Evolutionary conservation across 1,140 invertebrate genomes (phyloP).

Genomic region (Drosophila lowei): DNA sequence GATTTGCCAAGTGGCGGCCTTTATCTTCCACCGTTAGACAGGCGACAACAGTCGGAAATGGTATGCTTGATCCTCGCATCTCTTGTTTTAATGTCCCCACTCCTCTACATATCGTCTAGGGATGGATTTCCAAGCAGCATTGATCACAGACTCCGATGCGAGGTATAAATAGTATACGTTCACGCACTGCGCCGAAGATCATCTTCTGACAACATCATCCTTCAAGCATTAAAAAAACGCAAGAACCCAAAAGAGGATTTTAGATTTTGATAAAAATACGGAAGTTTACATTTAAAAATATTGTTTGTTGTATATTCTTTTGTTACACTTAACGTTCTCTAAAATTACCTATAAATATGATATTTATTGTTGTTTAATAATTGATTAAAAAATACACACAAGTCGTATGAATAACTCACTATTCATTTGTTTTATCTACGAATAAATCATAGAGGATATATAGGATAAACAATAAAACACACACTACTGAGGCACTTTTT

Average conservation of each 20-base stretch:
- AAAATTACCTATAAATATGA: constrained; percentile 66
- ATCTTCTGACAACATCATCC: too few species aligned
- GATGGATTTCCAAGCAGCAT: too few species aligned
- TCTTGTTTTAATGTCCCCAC: too few species aligned
- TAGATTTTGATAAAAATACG: constrained; percentile 59
- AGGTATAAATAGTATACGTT: too few species aligned
- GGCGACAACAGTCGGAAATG: too few species aligned
- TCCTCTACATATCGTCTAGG: too few species aligned
- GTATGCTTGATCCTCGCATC: too few species aligned
- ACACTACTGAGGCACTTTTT: constrained; percentile 78
- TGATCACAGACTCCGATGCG: too few species aligned
- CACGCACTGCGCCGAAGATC: too few species aligned
- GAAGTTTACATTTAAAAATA: constrained; percentile 59
- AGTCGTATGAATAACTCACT: constrained; percentile 36
- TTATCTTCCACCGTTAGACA: too few species aligned
- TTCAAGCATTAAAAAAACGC: too few species aligned
- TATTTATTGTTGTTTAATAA: constrained; percentile 46
- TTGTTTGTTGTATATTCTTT: constrained; percentile 27
- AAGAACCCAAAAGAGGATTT: constrained; percentile 4
- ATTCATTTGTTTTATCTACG: constrained; percentile 48
- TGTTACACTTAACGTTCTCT: constrained; percentile 56
- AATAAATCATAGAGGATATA: constrained; percentile 58
- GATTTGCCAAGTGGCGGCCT: too few species aligned
- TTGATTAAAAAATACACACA: constrained; percentile 29
- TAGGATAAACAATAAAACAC: constrained; percentile 55